Conservation (phyloP, 2,113 vertebrate genomes). For the Micronycteris hirsuta region DNA sequence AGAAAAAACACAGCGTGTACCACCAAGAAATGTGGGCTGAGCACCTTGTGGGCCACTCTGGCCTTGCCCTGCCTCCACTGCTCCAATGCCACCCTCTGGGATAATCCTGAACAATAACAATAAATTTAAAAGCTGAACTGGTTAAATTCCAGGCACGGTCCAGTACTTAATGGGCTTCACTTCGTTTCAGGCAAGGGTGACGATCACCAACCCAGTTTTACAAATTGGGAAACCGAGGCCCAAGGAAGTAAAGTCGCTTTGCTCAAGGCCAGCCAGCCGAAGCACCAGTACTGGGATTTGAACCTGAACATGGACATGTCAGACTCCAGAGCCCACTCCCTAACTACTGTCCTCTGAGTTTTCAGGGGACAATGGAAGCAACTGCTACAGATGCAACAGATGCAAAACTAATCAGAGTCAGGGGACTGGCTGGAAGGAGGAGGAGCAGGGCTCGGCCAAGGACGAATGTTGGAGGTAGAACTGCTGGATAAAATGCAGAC, state of each 20-base stretch:
- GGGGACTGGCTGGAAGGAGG: not conserved
- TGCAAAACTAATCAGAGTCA: not conserved
- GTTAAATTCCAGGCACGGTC: not conserved
- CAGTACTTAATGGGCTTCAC: not conserved
- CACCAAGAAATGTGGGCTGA: accelerated
- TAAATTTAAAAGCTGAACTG: not conserved
- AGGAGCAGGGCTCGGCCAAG: too few relatives aligned
- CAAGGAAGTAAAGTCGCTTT: not conserved
- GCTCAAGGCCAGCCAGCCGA: not conserved
- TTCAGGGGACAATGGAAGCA: not conserved
- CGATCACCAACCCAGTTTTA: not conserved
- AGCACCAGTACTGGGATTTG: not conserved
- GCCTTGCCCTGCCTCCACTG: too few relatives aligned
- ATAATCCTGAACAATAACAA: not conserved
- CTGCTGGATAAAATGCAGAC: not conserved
- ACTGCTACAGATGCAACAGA: not conserved
- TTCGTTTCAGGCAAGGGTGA: not conserved
- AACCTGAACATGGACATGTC: not conserved
- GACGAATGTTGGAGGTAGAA: accelerated
- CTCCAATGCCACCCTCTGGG: not conserved
- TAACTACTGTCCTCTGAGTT: not conserved
- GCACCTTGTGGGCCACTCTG: accelerated
- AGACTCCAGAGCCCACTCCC: not conserved
- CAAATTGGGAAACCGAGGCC: not conserved
- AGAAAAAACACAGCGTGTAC: not conserved